Conservation (phyloP, 2,797 vertebrate species). For the Micropoecilia bifurca region DNA sequence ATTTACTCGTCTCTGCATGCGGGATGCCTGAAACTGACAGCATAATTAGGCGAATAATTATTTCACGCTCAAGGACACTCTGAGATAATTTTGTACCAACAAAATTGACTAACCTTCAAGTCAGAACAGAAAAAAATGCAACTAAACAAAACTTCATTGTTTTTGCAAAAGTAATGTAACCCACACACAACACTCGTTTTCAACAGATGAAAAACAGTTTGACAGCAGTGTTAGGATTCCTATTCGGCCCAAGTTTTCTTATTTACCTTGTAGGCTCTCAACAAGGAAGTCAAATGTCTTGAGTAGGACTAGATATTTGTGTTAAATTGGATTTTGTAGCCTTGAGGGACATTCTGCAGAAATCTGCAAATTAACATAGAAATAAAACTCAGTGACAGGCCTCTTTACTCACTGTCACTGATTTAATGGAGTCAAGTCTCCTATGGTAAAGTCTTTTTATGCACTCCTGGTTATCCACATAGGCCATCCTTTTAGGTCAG, state of each 20-base stretch:
- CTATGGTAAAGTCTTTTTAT: slow-evolving; percentile 36
- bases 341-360: slow-evolving; percentile 8
- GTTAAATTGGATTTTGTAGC: slow-evolving; percentile 23
- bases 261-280: background rate
- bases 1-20: background rate
- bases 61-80: background rate
- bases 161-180: background rate
- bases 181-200: background rate
- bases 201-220: background rate
- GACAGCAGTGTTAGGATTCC: background rate
- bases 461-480: slow-evolving; percentile 4
- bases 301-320: slow-evolving; percentile 19
- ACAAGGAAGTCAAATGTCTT: background rate
- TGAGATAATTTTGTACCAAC: background rate
- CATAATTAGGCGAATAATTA: background rate
- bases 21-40: background rate
- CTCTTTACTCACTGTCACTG: slow-evolving; percentile 28
- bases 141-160: background rate
- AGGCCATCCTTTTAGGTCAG: slow-evolving; percentile 18
- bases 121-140: background rate
- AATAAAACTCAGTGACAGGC: slow-evolving; percentile 37
- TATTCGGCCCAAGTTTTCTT: background rate
- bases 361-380: slow-evolving; percentile 55
- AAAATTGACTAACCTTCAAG: background rate
- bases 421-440: slow-evolving; percentile 35